These are phyloP conservation scores for Nyctalus aviator DNA, from an alignment of 2,797 vertebrate species.

Conservation along the genomic window DNA sequence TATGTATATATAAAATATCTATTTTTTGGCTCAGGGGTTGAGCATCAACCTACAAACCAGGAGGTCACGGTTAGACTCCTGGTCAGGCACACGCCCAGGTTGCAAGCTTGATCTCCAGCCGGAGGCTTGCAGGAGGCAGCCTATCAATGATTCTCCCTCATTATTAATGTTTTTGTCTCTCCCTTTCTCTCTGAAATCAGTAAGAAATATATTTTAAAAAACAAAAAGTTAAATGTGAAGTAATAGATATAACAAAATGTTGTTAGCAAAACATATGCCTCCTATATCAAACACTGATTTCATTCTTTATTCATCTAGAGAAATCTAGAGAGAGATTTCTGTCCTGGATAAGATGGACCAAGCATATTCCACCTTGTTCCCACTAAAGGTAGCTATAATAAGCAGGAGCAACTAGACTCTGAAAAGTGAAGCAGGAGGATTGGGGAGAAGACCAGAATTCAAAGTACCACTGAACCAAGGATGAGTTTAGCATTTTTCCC, in stretches of 20 bases:
- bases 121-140: no score
- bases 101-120: no score
- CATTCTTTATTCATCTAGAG: conserved; percentile 26
- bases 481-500: not conserved
- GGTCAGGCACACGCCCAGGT: no score
- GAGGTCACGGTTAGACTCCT: no score
- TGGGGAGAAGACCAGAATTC: conserved; percentile 18
- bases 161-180: no score
- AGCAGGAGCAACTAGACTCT: not conserved
- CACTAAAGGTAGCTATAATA: not conserved
- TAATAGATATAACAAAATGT: conserved; percentile 23
- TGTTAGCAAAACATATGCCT: not conserved
- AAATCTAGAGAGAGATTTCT: not conserved
- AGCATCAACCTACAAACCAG: no score
- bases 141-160: no score
- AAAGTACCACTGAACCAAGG: not conserved
- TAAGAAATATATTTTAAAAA: no score
- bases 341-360: not conserved
- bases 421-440: not conserved
- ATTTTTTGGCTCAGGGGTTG: no score
- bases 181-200: no score
- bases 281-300: not conserved
- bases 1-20: no score
- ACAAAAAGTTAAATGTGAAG: not conserved
- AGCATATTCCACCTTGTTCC: not conserved